Percentiles rank a stretch among this genome's conserved stretches.
Conservation (phyloP, 2,113 vertebrate genomes). For the Antechinus flavipes region DNA sequence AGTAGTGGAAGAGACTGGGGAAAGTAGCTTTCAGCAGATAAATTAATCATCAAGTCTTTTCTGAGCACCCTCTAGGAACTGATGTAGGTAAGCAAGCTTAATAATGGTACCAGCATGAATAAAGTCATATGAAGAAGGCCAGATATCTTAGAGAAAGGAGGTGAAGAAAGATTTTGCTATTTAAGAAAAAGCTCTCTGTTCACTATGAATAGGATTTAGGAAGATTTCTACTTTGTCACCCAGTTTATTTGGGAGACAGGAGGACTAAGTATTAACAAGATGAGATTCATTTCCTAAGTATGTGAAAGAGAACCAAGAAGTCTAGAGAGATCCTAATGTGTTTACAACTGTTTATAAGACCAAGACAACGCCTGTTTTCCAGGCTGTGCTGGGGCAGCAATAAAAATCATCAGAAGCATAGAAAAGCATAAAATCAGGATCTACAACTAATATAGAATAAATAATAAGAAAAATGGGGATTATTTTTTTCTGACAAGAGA, state of each 20-base stretch:
- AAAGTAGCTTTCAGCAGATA: too few species aligned
- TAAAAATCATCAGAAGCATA: neutral
- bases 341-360: neutral
- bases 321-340: neutral
- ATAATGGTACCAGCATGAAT: neutral
- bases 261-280: neutral
- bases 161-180: neutral
- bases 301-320: neutral
- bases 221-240: neutral
- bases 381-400: neutral
- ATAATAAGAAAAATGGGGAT: neutral
- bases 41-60: neutral
- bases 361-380: neutral
- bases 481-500: neutral
- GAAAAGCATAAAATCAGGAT: neutral
- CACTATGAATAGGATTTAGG: neutral
- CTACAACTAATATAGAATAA: neutral
- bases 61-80: neutral
- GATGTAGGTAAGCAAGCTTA: neutral
- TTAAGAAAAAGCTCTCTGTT: neutral
- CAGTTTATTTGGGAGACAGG: neutral
- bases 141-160: neutral
- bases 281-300: neutral
- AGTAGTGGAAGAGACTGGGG: neutral
- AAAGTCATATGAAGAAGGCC: neutral